Evolutionary conservation across 2,113 vertebrate genomes (phyloP), one percentile per base, ranked within the genome.

Genomic region (Leptobrachium leishanense): DNA sequence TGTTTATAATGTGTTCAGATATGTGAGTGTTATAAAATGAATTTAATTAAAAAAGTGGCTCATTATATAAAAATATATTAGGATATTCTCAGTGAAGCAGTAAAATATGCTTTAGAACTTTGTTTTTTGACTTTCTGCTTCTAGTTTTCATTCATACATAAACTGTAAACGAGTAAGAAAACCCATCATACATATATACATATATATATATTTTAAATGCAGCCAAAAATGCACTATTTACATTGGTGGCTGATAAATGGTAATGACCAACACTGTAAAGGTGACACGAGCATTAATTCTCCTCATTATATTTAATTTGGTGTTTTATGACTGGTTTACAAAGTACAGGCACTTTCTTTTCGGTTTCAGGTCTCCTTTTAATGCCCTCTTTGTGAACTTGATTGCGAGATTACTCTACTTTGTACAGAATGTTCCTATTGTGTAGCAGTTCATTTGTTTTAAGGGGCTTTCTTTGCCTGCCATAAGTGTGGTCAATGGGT

Each of bases 251-350:
- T 85, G 85, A 66, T 72, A 82, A 85, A 74, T 86, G 84, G 86
- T 84, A 85, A 78, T 84, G 84, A 83, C 78, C 82, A 87, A 84
- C 81, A 85, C 75, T 83, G 82, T 82, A 81, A 80, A 2, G 39
- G 69, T 65, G 76, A 11, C 75, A 84, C 20, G 66, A 71, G 75
- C 74, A 76, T 46, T 82, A 82, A 80, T 80, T 85, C 83, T 63
- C 65, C 83, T 82, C 84, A 77, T 85, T 79, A 79, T 68, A 72
- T 57, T 79, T 88, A 86, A 84, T 86, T 83, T 82, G 76, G 3
- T 20, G 53, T 83, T 86, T 83, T 82, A 82, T 68, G 83, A 62
- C 82, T 84, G 42, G 75, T 80, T 83, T 84, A 85, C 73, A 76
- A 82, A 74, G 82, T 76, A 84, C 75, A 74, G 15, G 75, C 84